These are phyloP conservation scores for Drosophila phalerata DNA, from an alignment of 2,888 invertebrate species.

Conservation along the genomic window DNA sequence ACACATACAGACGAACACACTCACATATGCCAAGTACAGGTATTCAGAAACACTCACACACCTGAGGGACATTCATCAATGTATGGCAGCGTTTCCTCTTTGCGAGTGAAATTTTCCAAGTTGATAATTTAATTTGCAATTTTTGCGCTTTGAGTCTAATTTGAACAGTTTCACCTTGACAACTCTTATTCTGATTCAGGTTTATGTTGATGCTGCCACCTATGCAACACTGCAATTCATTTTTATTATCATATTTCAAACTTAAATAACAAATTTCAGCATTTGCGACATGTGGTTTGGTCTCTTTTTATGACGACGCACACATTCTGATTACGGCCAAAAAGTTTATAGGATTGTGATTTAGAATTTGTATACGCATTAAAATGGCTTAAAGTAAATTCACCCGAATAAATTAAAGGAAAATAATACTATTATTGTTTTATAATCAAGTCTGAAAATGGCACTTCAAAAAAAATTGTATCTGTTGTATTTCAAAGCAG, in stretches of 20 bases:
- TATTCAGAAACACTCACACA: constrained; percentile 25
- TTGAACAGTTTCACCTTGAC: constrained; percentile 71
- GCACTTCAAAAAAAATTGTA: constrained; percentile 31
- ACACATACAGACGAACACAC: constrained; percentile 1
- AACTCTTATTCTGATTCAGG: constrained; percentile 35
- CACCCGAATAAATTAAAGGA: too few relatives aligned
- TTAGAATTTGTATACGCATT: neutral
- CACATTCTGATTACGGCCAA: neutral
- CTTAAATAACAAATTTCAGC: constrained; percentile 10
- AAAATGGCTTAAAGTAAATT: too few relatives aligned
- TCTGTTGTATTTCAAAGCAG: constrained; percentile 16
- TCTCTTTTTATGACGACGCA: constrained; percentile 1
- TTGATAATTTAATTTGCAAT: constrained; percentile 78
- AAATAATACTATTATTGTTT: constrained; percentile 11
- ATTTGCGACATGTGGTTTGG: neutral
- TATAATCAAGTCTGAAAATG: constrained; percentile 25
- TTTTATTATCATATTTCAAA: constrained; percentile 49
- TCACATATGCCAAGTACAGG: constrained; percentile 13
- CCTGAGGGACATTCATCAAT: constrained; percentile 58
- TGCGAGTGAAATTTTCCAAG: constrained; percentile 61
- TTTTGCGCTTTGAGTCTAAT: constrained; percentile 68
- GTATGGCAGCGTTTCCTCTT: constrained; percentile 35
- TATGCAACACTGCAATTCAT: constrained; percentile 36
- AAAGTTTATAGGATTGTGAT: neutral
- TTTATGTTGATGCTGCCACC: neutral